A percentile compares a stretch with the other conserved stretches of the same genome.
These are phyloP conservation scores for Aldabrachelys gigantea DNA, from an alignment of 2,113 vertebrate genomes.

Conservation along the genomic window DNA sequence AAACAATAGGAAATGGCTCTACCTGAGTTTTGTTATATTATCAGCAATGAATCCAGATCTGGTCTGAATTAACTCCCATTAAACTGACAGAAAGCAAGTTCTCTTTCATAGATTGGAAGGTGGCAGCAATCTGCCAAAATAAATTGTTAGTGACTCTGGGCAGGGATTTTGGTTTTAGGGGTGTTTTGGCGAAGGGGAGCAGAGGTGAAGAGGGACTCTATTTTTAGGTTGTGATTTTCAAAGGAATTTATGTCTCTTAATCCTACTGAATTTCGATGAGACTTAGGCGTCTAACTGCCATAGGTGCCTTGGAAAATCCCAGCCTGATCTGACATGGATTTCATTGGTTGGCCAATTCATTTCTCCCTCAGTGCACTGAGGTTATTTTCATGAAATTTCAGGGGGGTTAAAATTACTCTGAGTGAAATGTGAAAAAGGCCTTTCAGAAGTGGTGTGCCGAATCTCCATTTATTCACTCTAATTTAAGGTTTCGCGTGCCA, in stretches of 20 bases:
- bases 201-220: background rate
- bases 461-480: too few relatives aligned
- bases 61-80: background rate
- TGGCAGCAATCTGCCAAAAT: background rate
- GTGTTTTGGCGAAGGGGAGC: too few relatives aligned
- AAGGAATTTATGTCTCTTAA: background rate
- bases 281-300: background rate
- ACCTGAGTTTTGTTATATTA: background rate
- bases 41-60: background rate
- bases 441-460: too few relatives aligned
- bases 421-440: background rate
- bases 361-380: background rate
- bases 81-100: background rate
- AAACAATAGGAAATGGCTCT: background rate
- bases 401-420: background rate
- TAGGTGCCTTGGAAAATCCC: background rate
- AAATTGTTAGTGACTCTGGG: conserved; percentile 23
- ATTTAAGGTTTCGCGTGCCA: too few relatives aligned
- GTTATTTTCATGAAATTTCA: background rate
- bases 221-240: conserved; percentile 19
- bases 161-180: background rate
- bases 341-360: background rate
- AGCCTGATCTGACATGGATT: background rate
- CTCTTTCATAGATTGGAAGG: background rate
- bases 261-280: background rate